Evolutionary conservation across 2,113 vertebrate genomes (phyloP), one percentile per base, ranked within the genome.

Genomic region (Oplegnathus fasciatus): DNA sequence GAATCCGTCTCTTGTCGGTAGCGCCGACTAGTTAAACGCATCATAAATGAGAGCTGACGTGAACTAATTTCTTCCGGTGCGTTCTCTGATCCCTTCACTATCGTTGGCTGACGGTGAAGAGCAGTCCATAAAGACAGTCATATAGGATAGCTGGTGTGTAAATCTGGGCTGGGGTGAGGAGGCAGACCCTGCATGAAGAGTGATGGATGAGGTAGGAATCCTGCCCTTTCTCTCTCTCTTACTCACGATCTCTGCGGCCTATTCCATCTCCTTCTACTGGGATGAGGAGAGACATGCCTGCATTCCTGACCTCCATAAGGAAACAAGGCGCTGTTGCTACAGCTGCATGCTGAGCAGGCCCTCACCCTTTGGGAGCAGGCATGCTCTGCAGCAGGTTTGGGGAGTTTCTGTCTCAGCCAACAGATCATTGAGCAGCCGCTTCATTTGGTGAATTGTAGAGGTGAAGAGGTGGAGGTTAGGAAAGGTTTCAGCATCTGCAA

Each of bases 141-240:
- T 76, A 80, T 66, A 65, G 42, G 67, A 85, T 32, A 75, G 77
- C 48, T 1, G 80, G 78, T 82, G 80, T 91, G 83, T 90, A 87
- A 90, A 86, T 89, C 87, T 80, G 84, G 70, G 64, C 52, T 32
- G 72, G 83, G 80, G 88, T 62, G 88, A 82, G 69, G 85, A 87
- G 84, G 78, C 70, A 86, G 87, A 75, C 20, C 80, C 82, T 61
- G 74, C 76, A 69, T 50, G 81, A 79, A 76, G 84, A 79, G 84
- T 94, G 95, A 96, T 94, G 90, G 89, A 95, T 94, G 89, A 88
- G 83, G 91, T 83, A 86, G 83, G 83, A 92, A 90, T 92, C 87
- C 78, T 80, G 58, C 48, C 78, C 81, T 78, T 86, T 92, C 78
- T 85, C 75, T 83, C 78, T 70, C 50, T 64, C 58, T 66, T 73